phyloP scores from a whole-genome alignment of 2,113 vertebrate species.

The Polypterus senegalus region DNA sequence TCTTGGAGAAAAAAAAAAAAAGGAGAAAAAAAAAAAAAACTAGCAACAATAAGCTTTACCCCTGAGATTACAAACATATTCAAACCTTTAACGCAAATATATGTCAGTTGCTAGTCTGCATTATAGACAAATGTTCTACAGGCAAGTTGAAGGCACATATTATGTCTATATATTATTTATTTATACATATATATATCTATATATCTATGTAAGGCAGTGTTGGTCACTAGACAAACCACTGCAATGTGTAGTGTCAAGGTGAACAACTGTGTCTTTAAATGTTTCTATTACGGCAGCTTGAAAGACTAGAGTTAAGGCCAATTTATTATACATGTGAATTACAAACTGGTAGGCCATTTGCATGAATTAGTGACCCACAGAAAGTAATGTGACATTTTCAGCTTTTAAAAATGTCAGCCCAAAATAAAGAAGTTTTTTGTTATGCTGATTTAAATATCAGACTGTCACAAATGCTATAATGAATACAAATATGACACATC shows the following conservation, averaged over 20 bases:
- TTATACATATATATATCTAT: too few relatives aligned
- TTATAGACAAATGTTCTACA: conserved; percentile 26
- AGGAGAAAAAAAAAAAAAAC: conserved; percentile 44
- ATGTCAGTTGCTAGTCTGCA: conserved; percentile 2
- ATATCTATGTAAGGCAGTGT: conserved; percentile 27
- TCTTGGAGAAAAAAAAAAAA: conserved; percentile 40
- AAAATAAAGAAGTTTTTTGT: too few relatives aligned
- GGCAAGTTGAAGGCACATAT: conserved; percentile 54
- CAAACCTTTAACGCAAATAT: conserved; percentile 15
- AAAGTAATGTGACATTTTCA: too few relatives aligned
- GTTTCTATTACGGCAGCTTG: conserved; percentile 39
- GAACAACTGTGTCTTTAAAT: not conserved
- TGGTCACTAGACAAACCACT: conserved; percentile 25
- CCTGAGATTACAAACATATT: conserved; percentile 53
- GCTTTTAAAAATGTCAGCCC: too few relatives aligned
- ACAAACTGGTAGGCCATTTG: conserved; percentile 7
- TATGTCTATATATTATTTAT: too few relatives aligned
- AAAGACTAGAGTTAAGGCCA: conserved; percentile 41
- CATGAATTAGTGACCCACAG: too few relatives aligned
- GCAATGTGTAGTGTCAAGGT: conserved; percentile 22
- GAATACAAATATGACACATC: conserved; percentile 59
- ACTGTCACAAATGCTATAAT: conserved; percentile 41
- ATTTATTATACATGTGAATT: conserved; percentile 28
- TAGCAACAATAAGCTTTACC: conserved; percentile 41
- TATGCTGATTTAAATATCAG: too few relatives aligned